Percentiles rank a stretch among this genome's conserved stretches.
phyloP scores from a whole-genome alignment of 1,140 invertebrate species.

The Cydia amplana region DNA sequence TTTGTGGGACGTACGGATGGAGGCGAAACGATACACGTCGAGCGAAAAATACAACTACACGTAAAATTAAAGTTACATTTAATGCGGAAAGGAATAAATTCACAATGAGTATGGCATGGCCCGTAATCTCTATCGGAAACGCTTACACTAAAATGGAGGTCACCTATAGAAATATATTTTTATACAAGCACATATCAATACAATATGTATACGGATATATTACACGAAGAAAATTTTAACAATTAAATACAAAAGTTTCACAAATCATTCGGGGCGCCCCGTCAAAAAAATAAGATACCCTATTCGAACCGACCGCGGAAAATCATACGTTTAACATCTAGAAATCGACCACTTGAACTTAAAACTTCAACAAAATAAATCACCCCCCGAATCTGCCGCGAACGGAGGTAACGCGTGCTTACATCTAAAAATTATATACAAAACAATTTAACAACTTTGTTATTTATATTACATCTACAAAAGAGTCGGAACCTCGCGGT shows the following conservation, averaged over 20 bases:
- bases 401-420: slow-evolving; percentile 41
- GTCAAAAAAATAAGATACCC: slow-evolving; percentile 46
- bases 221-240: slow-evolving; percentile 61
- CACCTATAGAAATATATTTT: slow-evolving; percentile 62
- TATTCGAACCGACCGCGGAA: slow-evolving; percentile 57
- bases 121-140: slow-evolving; percentile 68
- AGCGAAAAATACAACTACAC: slow-evolving; percentile 47
- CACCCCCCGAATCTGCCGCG: slow-evolving; percentile 24
- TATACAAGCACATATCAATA: slow-evolving; percentile 67
- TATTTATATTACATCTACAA: slow-evolving; percentile 49
- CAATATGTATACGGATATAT: slow-evolving; percentile 68
- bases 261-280: slow-evolving; percentile 38
- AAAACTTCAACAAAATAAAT: slow-evolving; percentile 51
- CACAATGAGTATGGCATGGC: slow-evolving; percentile 75
- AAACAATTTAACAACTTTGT: slow-evolving; percentile 68
- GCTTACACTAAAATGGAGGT: slow-evolving; percentile 58
- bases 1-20: slow-evolving; percentile 49
- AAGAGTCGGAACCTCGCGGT: slow-evolving; percentile 46
- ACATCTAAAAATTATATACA: slow-evolving; percentile 65
- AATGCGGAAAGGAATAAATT: slow-evolving; percentile 64
- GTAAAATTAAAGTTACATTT: slow-evolving; percentile 52
- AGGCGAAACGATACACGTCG: slow-evolving; percentile 39
- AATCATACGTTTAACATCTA: slow-evolving; percentile 38
- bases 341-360: slow-evolving; percentile 52
- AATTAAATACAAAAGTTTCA: slow-evolving; percentile 47